Evolutionary conservation across 2,888 invertebrate genomes (phyloP), one percentile per base, ranked within the genome.

Genomic region (Frankliniella intonsa): DNA sequence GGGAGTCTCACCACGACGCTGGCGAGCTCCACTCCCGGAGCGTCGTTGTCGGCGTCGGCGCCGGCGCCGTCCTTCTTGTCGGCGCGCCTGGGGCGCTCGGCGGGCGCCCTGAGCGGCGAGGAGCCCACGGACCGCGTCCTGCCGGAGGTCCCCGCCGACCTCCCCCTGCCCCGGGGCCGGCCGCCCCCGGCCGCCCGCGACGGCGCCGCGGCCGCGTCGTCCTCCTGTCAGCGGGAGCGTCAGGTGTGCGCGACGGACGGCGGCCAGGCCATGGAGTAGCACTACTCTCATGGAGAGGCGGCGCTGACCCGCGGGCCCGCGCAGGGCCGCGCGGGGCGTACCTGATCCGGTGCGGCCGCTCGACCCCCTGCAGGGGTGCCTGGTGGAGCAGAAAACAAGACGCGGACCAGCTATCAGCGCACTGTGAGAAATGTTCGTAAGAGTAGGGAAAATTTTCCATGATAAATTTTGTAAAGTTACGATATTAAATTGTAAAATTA

Each of bases 11-110:
- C 69, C 69, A 25, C 69, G 22, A 76, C 69, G 25, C 69, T 22
- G 69, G 69, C 69, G 25, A 25, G 69, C 22, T 76, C 69, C 69
- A 76, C 69, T 22, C 69, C 69, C 22, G 69, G 69, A 22, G 69
- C 22, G 11, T 22, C 25, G 69, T 12, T n/a, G 14, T 76, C 69
- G 22, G 22, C 62, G 11, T 8, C 69, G 22, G 22, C 25, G 69
- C 12, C 69, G 25, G 22, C 22, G 69, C 3, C 69, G 69, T 25
- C 8, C 11, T 25, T 22, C 69, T 25, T 22, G 22, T 5, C 25
- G 69, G 22, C 2, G 69, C 69, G 69, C 69, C 22, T 12, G 25
- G 10, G 22, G 8, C 25, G 22, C 22, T 25, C 25, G 10, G 11
- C 22, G 25, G 69, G 22, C 10, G 69, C 69, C 25, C 69, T 76